Evolutionary conservation across 2,888 invertebrate species (phyloP).

Genomic region (Eubasilissa splendida): DNA sequence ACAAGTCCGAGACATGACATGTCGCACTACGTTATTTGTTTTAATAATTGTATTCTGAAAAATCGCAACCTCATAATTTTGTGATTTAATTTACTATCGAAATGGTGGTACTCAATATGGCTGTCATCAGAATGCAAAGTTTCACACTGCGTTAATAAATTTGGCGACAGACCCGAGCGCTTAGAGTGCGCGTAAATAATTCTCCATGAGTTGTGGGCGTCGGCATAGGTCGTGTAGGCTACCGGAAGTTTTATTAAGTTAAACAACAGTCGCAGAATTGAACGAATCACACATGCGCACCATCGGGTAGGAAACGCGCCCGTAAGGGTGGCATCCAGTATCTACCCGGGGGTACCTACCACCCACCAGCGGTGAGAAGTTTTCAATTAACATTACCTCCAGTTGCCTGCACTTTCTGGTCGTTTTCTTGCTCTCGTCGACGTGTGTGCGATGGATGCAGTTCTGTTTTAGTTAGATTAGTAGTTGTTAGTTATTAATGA

Average conservation of each 20-base stretch:
- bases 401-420: slow-evolving; percentile 75
- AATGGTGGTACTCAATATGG: background rate
- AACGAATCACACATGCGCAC: background rate
- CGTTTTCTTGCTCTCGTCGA: slow-evolving; percentile 59
- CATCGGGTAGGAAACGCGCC: background rate
- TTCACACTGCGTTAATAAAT: background rate
- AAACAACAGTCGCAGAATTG: slow-evolving; percentile 23
- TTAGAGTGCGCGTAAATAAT: slow-evolving; percentile 3
- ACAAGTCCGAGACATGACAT: no score
- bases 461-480: background rate
- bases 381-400: slow-evolving; percentile 75
- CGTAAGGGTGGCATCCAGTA: background rate
- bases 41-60: no score
- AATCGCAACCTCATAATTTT: background rate
- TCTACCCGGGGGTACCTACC: background rate
- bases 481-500: no score
- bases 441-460: slow-evolving; percentile 20
- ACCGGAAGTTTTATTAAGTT: slow-evolving; percentile 32
- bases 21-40: no score
- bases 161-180: background rate
- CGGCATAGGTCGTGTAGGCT: background rate
- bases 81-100: background rate
- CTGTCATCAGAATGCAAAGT: background rate
- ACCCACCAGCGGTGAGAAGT: slow-evolving; percentile 41
- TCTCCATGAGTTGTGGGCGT: slow-evolving; percentile 1